Conservation (phyloP, 2,113 vertebrate genomes). For the Larimichthys crocea region DNA sequence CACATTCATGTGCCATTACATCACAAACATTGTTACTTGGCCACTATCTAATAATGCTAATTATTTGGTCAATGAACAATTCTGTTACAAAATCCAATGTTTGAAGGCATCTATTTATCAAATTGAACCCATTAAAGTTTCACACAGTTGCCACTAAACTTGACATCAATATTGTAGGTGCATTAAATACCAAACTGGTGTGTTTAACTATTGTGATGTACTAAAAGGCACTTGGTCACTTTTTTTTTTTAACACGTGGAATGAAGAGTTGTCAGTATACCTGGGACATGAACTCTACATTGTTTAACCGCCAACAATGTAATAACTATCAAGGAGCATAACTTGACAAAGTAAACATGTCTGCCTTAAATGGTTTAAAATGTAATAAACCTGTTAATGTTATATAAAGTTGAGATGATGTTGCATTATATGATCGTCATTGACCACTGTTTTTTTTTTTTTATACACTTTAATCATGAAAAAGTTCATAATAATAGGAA, state of each 20-base stretch:
- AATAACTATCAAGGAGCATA: slow-evolving; percentile 2
- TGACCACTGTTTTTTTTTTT: slow-evolving; percentile 4
- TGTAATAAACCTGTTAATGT: slow-evolving; percentile 14
- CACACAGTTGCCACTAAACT: not conserved
- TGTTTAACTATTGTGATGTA: slow-evolving; percentile 27
- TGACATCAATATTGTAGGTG: slow-evolving; percentile 5
- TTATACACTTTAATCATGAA: not conserved
- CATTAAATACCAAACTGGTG: slow-evolving; percentile 13
- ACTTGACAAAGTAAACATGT: slow-evolving; percentile 6
- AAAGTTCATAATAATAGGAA: not conserved
- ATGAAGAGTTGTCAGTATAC: not conserved
- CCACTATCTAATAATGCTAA: not conserved
- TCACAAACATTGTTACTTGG: not conserved
- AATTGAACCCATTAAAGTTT: slow-evolving; percentile 3
- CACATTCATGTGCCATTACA: not conserved
- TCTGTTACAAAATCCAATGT: slow-evolving; percentile 1
- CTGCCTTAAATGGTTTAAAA: not conserved
- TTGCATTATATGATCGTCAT: not conserved
- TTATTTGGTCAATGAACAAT: not conserved
- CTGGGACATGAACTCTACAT: not conserved
- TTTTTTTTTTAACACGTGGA: not conserved
- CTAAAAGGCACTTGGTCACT: slow-evolving; percentile 62
- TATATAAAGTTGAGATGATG: not conserved
- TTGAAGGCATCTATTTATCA: not conserved
- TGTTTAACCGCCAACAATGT: slow-evolving; percentile 4